These are phyloP conservation scores for Chelon auratus DNA, from an alignment of 2,797 vertebrate genomes.

Conservation along the genomic window DNA sequence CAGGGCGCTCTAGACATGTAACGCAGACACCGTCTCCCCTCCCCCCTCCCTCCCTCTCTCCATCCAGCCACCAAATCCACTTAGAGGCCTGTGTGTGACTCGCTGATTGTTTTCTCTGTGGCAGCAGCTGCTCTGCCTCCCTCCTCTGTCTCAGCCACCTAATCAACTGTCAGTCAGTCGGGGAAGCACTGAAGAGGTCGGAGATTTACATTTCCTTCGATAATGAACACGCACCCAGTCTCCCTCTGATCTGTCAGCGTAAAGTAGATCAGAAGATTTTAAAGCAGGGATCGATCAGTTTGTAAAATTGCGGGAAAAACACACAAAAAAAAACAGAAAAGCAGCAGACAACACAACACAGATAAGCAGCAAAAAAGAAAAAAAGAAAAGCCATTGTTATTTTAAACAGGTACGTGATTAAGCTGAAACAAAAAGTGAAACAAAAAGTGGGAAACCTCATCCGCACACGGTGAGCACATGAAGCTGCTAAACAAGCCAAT, in stretches of 20 bases:
- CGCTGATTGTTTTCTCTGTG: constrained; percentile 74
- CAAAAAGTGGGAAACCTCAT: neutral
- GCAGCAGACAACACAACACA: no score
- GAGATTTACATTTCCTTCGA: constrained; percentile 52
- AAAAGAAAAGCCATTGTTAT: no score
- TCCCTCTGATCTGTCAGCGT: neutral
- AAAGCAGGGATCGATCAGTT: neutral
- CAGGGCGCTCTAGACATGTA: constrained; percentile 52
- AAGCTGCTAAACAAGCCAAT: neutral
- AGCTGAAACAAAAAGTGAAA: neutral
- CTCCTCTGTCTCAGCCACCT: constrained; percentile 55
- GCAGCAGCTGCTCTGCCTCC: constrained; percentile 70
- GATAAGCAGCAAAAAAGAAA: no score
- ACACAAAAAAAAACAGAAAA: neutral
- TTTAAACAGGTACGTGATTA: no score
- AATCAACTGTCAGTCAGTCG: constrained; percentile 68
- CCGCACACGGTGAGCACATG: constrained; percentile 10
- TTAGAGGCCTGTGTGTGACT: constrained; percentile 66
- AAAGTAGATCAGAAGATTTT: neutral
- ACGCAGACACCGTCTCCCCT: constrained; percentile 44
- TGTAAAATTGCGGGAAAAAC: no score
- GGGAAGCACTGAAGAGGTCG: constrained; percentile 36
- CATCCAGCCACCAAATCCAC: constrained; percentile 76
- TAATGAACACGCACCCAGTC: constrained; percentile 15
- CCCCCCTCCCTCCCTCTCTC: constrained; percentile 25